Conservation (phyloP, 2,888 invertebrate genomes). For the Drosophila mimetica region DNA sequence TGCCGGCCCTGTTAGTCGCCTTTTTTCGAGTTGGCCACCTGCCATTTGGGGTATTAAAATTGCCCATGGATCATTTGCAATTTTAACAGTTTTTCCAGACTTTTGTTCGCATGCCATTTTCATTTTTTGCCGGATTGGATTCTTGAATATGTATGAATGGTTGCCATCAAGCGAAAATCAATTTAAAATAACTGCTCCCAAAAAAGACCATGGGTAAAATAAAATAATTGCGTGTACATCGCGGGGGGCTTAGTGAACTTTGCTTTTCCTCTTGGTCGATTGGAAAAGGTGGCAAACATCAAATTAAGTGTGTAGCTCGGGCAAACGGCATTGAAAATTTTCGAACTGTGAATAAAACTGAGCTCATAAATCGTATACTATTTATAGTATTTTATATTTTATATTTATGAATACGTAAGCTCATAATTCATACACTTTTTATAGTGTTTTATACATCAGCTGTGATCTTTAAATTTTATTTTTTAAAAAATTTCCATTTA, state of each 20-base stretch:
- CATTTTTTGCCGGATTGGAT: conserved; percentile 21
- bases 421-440: conserved; percentile 21
- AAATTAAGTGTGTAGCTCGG: conserved; percentile 48
- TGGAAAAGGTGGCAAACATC: conserved; percentile 5
- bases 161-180: conserved; percentile 56
- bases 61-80: conserved; percentile 63
- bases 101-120: conserved; percentile 25
- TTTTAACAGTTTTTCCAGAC: conserved; percentile 48
- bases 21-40: conserved; percentile 27
- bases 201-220: conserved; percentile 18
- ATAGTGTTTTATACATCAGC: conserved; percentile 2
- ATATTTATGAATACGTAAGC: no score
- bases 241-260: conserved; percentile 28
- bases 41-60: conserved; percentile 51
- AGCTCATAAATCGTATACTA: conserved; percentile 14
- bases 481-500: no score
- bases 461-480: no score
- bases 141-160: conserved; percentile 67
- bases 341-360: no score
- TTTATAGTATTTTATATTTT: conserved; percentile 10
- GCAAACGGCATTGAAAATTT: conserved; percentile 45
- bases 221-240: conserved; percentile 50
- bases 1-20: conserved; percentile 3
- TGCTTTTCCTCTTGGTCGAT: background rate
- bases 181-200: conserved; percentile 50